A percentile compares a stretch with the other conserved stretches of the same genome.
These are phyloP conservation scores for Sebastes fasciatus DNA, from an alignment of 2,113 vertebrate genomes.

Conservation along the genomic window DNA sequence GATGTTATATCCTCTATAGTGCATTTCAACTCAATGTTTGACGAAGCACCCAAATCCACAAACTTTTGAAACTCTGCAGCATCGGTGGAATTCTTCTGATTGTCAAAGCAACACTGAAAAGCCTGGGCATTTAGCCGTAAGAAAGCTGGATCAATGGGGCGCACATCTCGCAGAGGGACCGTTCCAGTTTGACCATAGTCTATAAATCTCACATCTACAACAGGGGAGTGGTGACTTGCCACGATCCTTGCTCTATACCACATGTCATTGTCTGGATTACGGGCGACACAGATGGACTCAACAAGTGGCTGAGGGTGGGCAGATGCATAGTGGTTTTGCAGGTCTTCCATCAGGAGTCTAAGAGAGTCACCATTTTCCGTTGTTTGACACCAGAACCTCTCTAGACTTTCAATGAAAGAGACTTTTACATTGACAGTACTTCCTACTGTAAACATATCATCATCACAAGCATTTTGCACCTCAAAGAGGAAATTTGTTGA, in stretches of 20 bases:
- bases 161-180: constrained; percentile 54
- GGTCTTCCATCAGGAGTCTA: constrained; percentile 49
- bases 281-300: constrained; percentile 45
- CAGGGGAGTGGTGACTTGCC: constrained; percentile 16
- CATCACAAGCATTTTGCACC: constrained; percentile 3
- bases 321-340: constrained; percentile 58
- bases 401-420: constrained; percentile 53
- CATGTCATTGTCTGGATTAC: constrained; percentile 57
- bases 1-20: constrained; percentile 36
- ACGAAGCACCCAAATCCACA: neutral
- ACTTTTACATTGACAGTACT: constrained; percentile 48
- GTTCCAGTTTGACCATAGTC: constrained; percentile 63
- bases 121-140: constrained; percentile 46
- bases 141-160: constrained; percentile 63
- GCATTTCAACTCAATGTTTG: constrained; percentile 41
- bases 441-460: constrained; percentile 27
- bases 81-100: constrained; percentile 5
- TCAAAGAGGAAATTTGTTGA: neutral
- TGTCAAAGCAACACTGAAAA: constrained; percentile 61
- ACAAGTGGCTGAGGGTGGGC: constrained; percentile 25
- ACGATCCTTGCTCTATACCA: constrained; percentile 72
- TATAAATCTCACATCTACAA: constrained; percentile 67
- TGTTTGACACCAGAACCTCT: constrained; percentile 69
- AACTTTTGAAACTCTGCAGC: constrained; percentile 50
- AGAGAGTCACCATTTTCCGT: constrained; percentile 37